These are phyloP conservation scores for Pyxicephalus adspersus DNA, from an alignment of 2,113 vertebrate species.

Conservation along the genomic window DNA sequence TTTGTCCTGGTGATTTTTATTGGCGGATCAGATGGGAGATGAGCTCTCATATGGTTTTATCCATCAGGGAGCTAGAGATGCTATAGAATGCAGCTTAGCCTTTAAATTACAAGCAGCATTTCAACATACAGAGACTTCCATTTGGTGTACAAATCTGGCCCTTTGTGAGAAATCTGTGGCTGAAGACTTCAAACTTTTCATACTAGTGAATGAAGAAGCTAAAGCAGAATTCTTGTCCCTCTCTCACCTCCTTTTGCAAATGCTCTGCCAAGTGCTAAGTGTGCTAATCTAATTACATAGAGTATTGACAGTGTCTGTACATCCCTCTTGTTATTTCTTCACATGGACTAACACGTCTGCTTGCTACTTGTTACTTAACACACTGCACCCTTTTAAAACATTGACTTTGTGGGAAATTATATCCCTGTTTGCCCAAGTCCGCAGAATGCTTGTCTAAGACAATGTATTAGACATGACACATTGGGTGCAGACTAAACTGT, in stretches of 20 bases:
- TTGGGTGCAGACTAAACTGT: constrained; percentile 3
- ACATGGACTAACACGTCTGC: constrained; percentile 54
- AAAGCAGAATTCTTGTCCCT: constrained; percentile 41
- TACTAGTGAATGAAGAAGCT: constrained; percentile 35
- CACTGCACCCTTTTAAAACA: constrained; percentile 49
- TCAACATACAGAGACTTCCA: constrained; percentile 25
- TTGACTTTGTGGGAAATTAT: constrained; percentile 41
- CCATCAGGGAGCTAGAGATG: constrained; percentile 29
- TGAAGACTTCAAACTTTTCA: constrained; percentile 46
- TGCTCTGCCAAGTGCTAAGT: constrained; percentile 55
- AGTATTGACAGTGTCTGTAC: constrained; percentile 50
- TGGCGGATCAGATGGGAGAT: constrained; percentile 86
- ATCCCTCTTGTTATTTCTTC: constrained; percentile 52
- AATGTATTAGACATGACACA: constrained; percentile 29
- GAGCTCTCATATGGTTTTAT: constrained; percentile 57
- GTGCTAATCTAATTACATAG: constrained; percentile 56
- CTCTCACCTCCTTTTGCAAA: constrained; percentile 48
- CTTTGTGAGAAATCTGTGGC: constrained; percentile 30
- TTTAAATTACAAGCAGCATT: constrained; percentile 29
- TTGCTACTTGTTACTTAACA: constrained; percentile 34
- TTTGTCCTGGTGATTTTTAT: constrained; percentile 87
- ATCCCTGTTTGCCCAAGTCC: constrained; percentile 35
- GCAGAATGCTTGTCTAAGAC: constrained; percentile 14
- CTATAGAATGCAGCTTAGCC: constrained; percentile 43
- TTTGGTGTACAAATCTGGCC: constrained; percentile 24